A percentile compares a stretch with the other conserved stretches of the same genome.
Evolutionary conservation across 2,797 vertebrate genomes (phyloP).

Genomic region (Myoxocephalus aenaeus): DNA sequence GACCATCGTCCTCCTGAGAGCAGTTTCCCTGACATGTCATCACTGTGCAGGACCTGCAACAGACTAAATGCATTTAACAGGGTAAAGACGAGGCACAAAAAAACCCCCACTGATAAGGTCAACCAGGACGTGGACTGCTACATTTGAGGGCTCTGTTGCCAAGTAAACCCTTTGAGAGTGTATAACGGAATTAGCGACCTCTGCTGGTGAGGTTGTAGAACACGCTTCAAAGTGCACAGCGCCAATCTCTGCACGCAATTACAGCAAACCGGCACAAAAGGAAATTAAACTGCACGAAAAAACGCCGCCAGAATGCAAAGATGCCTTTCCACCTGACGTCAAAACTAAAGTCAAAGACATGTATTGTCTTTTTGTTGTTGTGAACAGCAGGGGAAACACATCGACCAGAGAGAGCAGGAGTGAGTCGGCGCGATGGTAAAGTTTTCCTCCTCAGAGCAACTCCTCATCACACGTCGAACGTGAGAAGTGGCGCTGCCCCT

Average conservation of each 20-base stretch:
- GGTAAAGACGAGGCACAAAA: not conserved
- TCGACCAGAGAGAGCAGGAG: not conserved
- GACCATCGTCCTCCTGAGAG: constrained; percentile 16
- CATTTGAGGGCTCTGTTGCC: not conserved
- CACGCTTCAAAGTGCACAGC: not conserved
- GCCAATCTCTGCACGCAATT: not conserved
- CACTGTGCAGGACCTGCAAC: not conserved
- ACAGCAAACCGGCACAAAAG: not conserved
- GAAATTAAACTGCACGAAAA: not conserved
- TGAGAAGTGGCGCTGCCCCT: constrained; percentile 39
- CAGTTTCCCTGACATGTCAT: constrained; percentile 14
- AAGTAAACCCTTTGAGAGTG: not conserved
- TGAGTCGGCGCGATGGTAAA: constrained; percentile 35
- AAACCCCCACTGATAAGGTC: not conserved
- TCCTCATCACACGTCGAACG: constrained; percentile 9
- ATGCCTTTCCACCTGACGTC: fast-evolving
- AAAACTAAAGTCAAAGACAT: not conserved
- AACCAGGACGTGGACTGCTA: not conserved
- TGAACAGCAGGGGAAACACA: too few species aligned
- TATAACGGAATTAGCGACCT: constrained; percentile 37
- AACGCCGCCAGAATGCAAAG: not conserved
- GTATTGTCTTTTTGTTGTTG: not conserved
- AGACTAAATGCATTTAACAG: not conserved
- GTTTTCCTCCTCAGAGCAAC: constrained; percentile 21
- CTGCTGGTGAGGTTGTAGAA: constrained; percentile 50